Evolutionary conservation across 2,888 invertebrate genomes (phyloP), one percentile per base, ranked within the genome.

Genomic region (Patella pellucida): DNA sequence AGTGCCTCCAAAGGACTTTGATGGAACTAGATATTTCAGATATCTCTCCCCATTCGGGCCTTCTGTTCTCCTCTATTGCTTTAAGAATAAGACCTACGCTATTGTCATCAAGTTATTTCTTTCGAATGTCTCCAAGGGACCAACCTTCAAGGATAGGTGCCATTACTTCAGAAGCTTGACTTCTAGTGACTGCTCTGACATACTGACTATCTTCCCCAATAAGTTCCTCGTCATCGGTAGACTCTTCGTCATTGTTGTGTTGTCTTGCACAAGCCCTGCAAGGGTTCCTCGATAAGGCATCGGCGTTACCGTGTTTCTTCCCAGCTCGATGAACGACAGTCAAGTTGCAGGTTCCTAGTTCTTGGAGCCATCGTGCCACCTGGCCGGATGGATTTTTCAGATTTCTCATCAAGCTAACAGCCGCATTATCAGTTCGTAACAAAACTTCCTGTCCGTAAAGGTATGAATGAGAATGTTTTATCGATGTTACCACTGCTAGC

Each of bases 381-480:
- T 75, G 75, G 7, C 68, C 69, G 11, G 19, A 12, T 11, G 68
- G 69, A 5, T 74, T n/a, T 69, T 68, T 68, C 68, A 74, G 23
- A 19, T 31, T 72, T 51, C 7, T 41, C 62, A 75, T 19, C 75
- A 72, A 75, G 9, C 15, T 56, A 16, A 75, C 15, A 41, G 62
- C 72, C 7, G 62, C 72, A 75, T 75, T 23, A 50, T 76, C 76
- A 3, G 72, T 76, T 50, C 76, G 15, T 9, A 76, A 9, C 11
- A 51, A n/a, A 19, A 76, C 16, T 31, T 72, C 19, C 62, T 67
- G 52, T 7, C 76, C 76, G 23, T 72, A 73, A 51, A 76, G 50
- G 31, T 76, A 76, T 4, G 41, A 9, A 16, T 69, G 67, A n/a
- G 68, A 76, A 23, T 72, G 70, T 71, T 71, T 51, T 16, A 71